A percentile compares a stretch with the other conserved stretches of the same genome.
phyloP scores from a whole-genome alignment of 2,888 invertebrate genomes.

The Oxytorus armatus region DNA sequence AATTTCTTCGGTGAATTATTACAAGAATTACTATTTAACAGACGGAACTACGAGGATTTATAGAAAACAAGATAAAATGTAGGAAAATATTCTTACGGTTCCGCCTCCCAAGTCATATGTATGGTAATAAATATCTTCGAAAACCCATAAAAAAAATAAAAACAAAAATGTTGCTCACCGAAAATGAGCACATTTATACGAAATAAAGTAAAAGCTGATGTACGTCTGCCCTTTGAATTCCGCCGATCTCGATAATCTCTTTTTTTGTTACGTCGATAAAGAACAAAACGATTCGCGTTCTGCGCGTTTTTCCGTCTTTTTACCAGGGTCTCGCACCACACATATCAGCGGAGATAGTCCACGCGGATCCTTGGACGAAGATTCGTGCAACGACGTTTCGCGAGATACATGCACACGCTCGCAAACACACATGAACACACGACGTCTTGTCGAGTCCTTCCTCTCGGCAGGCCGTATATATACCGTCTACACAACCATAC shows the following conservation, averaged over 20 bases:
- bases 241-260: slow-evolving; percentile 55
- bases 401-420: slow-evolving; percentile 31
- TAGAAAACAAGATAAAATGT: no score
- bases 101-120: no score
- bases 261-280: slow-evolving; percentile 38
- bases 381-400: slow-evolving; percentile 63
- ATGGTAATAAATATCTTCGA: no score
- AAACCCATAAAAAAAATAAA: slow-evolving; percentile 16
- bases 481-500: slow-evolving; percentile 10
- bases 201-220: background rate
- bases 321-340: slow-evolving; percentile 36
- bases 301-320: slow-evolving; percentile 48
- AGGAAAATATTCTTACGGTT: no score
- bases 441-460: slow-evolving; percentile 35
- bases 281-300: slow-evolving; percentile 56
- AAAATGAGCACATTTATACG: no score
- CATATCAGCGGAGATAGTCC: slow-evolving; percentile 30
- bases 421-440: slow-evolving; percentile 46
- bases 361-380: slow-evolving; percentile 42
- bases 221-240: slow-evolving; percentile 11
- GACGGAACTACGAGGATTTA: no score
- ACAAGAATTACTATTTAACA: no score
- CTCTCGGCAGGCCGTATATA: slow-evolving; percentile 5
- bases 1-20: slow-evolving; percentile 3
- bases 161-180: no score